These are phyloP conservation scores for Drosophila arizonae DNA, from an alignment of 1,140 invertebrate species.

Conservation along the genomic window DNA sequence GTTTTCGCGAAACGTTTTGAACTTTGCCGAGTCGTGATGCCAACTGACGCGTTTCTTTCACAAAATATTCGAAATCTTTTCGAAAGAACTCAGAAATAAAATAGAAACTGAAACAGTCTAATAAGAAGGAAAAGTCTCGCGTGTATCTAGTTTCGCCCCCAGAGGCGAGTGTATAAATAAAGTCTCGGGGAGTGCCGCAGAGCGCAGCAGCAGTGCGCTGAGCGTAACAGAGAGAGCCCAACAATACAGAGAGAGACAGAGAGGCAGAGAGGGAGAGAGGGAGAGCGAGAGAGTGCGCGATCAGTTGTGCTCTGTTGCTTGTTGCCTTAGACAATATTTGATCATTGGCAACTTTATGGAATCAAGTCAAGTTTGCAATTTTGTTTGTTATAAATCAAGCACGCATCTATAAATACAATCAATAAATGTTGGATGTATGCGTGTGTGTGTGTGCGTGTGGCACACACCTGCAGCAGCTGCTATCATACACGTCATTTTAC, in stretches of 20 bases:
- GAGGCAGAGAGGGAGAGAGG: constrained; percentile 23
- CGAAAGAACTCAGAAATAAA: constrained; percentile 37
- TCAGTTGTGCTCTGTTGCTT: not conserved
- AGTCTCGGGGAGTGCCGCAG: constrained; percentile 52
- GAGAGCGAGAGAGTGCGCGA: not conserved
- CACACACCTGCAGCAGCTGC: constrained; percentile 59
- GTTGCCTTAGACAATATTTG: constrained; percentile 57
- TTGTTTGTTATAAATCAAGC: constrained; percentile 44
- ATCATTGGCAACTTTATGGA: constrained; percentile 68
- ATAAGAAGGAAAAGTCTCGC: constrained; percentile 13
- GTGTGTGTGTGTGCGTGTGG: constrained; percentile 2
- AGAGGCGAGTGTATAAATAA: constrained; percentile 78
- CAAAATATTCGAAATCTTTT: constrained; percentile 70
- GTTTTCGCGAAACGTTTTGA: constrained; percentile 42
- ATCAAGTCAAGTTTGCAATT: constrained; percentile 52
- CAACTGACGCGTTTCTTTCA: constrained; percentile 72
- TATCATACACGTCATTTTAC: constrained; percentile 30
- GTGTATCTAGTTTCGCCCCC: constrained; percentile 77
- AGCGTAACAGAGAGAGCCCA: constrained; percentile 30
- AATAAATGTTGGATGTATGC: not conserved
- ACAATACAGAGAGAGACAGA: constrained; percentile 18
- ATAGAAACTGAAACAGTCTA: constrained; percentile 17
- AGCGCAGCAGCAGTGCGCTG: constrained; percentile 23
- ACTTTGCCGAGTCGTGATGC: constrained; percentile 76
- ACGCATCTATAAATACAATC: constrained; percentile 45